These are phyloP conservation scores for Spialia ferax DNA, from an alignment of 2,888 invertebrate genomes.

Conservation along the genomic window DNA sequence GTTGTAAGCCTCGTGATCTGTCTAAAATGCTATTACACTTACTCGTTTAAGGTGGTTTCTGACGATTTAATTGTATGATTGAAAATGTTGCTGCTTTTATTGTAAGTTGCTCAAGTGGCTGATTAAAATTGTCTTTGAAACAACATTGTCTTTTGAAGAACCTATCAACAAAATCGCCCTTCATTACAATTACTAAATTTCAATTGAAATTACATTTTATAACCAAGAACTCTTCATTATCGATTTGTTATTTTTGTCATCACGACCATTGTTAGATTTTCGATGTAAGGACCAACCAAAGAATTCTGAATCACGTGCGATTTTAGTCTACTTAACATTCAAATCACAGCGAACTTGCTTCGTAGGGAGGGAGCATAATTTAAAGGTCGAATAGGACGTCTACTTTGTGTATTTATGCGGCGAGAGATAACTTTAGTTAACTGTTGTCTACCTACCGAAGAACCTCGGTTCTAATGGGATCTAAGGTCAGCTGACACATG, in stretches of 20 bases:
- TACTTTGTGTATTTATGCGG: conserved; percentile 10
- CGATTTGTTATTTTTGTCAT: not conserved
- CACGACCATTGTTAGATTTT: not conserved
- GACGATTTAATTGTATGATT: not conserved
- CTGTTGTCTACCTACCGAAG: conserved; percentile 3
- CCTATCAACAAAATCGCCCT: too few relatives aligned
- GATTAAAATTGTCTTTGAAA: not conserved
- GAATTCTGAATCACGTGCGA: conserved; percentile 2
- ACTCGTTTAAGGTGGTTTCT: not conserved
- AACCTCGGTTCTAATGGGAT: conserved; percentile 20
- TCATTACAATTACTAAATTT: too few relatives aligned
- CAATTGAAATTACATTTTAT: too few relatives aligned
- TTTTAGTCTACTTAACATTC: conserved; percentile 21
- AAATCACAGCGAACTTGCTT: conserved; percentile 15
- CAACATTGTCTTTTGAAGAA: not conserved
- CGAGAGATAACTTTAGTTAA: conserved; percentile 24
- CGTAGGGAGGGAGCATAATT: conserved; percentile 12
- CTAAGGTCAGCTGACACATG: conserved; percentile 31
- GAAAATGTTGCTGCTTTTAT: not conserved
- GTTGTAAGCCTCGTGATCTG: conserved; percentile 5
- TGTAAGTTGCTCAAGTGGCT: not conserved
- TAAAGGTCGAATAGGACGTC: conserved; percentile 41
- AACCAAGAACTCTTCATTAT: too few relatives aligned
- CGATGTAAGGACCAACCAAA: not conserved
- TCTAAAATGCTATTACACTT: not conserved